Percentiles rank a stretch among this genome's conserved stretches.
phyloP scores from a whole-genome alignment of 1,140 invertebrate genomes.

The Bombyx mandarina region DNA sequence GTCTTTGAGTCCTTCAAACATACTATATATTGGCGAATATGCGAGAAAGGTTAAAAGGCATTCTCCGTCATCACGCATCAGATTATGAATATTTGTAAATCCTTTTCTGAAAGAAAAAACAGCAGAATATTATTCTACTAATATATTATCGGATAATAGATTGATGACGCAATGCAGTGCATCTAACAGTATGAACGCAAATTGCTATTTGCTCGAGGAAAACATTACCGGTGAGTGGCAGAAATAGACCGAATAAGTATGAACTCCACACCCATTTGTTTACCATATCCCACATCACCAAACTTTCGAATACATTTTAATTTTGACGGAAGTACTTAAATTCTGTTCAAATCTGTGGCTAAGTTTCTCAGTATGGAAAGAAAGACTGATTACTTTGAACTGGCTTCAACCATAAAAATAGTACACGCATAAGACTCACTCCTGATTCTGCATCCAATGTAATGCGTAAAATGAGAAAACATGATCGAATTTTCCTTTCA shows the following conservation, averaged over 20 bases:
- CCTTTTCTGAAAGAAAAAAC: conserved; percentile 2
- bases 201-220: too few relatives aligned
- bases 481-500: conserved; percentile 75
- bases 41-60: background rate
- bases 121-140: background rate
- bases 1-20: background rate
- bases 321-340: background rate
- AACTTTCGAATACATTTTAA: conserved; percentile 1
- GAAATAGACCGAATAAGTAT: background rate
- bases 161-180: too few relatives aligned
- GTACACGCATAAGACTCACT: conserved; percentile 59
- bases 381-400: background rate
- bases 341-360: background rate
- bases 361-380: background rate
- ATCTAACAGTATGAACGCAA: too few relatives aligned
- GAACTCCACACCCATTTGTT: background rate
- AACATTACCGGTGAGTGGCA: background rate
- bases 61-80: background rate
- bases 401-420: too few relatives aligned
- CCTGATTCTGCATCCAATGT: conserved; percentile 84
- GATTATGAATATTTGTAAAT: background rate
- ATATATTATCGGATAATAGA: background rate
- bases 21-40: background rate
- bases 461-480: conserved; percentile 86
- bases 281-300: background rate